Evolutionary conservation across 2,113 vertebrate species (phyloP).

Genomic region (Toxotes chatareus): DNA sequence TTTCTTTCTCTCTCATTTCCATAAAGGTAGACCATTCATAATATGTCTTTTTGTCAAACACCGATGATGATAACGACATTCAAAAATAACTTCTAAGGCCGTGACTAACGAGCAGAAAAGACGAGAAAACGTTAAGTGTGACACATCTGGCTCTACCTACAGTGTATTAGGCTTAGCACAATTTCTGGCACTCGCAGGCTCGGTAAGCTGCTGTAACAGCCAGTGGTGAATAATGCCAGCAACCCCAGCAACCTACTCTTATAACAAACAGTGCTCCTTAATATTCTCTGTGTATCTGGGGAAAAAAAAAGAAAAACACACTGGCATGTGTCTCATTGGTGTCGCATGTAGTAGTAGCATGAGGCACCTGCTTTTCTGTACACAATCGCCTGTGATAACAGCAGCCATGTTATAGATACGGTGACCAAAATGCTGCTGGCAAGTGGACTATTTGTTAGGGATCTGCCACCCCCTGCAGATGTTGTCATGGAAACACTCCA

Average conservation of each 20-base stretch:
- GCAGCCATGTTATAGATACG: constrained; percentile 44
- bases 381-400: constrained; percentile 39
- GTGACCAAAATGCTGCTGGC: constrained; percentile 60
- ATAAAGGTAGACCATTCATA: neutral
- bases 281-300: constrained; percentile 26
- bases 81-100: neutral
- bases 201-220: constrained; percentile 22
- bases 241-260: constrained; percentile 8
- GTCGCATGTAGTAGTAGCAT: constrained; percentile 15
- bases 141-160: constrained; percentile 44
- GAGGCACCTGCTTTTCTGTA: constrained; percentile 14
- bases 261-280: constrained; percentile 11
- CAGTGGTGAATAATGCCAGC: constrained; percentile 38
- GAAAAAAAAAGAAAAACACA: constrained; percentile 10
- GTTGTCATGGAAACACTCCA: constrained; percentile 85
- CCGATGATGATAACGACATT: neutral
- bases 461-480: constrained; percentile 83
- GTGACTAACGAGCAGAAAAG: neutral
- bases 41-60: neutral
- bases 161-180: constrained; percentile 30
- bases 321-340: constrained; percentile 25
- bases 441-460: constrained; percentile 70
- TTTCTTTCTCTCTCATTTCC: neutral
- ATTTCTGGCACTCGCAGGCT: constrained; percentile 25
- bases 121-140: constrained; percentile 3